phyloP scores from a whole-genome alignment of 1,140 invertebrate species.

The Antheraea pernyi region DNA sequence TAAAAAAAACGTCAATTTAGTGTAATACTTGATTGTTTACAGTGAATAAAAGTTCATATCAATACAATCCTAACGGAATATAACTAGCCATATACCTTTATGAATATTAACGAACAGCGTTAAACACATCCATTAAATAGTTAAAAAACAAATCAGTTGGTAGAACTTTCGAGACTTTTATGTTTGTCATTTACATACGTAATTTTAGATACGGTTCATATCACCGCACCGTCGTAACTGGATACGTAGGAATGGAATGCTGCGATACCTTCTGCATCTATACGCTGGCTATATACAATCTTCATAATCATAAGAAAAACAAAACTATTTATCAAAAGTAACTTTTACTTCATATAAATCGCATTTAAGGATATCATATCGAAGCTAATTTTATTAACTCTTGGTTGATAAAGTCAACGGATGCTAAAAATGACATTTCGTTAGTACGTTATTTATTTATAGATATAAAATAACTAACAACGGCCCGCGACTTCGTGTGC shows the following conservation, averaged over 20 bases:
- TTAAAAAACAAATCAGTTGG: slow-evolving; percentile 8
- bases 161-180: background rate
- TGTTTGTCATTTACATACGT: slow-evolving; percentile 1
- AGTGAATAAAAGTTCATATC: background rate
- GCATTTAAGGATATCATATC: too few relatives aligned
- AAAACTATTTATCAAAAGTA: too few relatives aligned
- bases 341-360: too few relatives aligned
- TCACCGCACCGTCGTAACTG: background rate
- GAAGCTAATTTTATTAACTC: too few relatives aligned
- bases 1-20: slow-evolving; percentile 1
- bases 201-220: slow-evolving; percentile 1
- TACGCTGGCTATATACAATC: too few relatives aligned
- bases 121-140: slow-evolving; percentile 2
- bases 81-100: slow-evolving; percentile 1
- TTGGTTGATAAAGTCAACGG: too few relatives aligned
- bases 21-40: background rate
- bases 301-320: too few relatives aligned
- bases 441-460: too few relatives aligned
- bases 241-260: slow-evolving; percentile 3
- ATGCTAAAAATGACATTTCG: too few relatives aligned
- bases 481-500: too few relatives aligned
- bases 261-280: background rate
- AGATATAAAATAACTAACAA: too few relatives aligned
- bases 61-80: slow-evolving; percentile 4
- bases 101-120: slow-evolving; percentile 10